Percentiles rank a stretch among this genome's conserved stretches.
Evolutionary conservation across 2,888 invertebrate genomes (phyloP).

Genomic region (Acanthococcus lagerstroemiae): DNA sequence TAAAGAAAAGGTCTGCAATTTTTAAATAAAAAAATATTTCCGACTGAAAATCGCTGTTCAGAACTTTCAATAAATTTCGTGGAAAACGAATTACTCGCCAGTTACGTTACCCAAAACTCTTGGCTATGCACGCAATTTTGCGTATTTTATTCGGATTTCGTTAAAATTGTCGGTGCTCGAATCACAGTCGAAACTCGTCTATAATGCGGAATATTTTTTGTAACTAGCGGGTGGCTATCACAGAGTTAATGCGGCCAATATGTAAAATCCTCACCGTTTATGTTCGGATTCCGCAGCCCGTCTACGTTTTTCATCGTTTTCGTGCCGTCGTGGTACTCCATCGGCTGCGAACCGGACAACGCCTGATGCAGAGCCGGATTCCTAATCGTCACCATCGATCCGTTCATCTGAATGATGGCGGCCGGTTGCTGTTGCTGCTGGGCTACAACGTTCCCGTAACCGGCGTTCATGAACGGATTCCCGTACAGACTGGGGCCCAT

Average conservation of each 20-base stretch:
- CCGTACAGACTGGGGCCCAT: slow-evolving; percentile 4
- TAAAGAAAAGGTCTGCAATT: no score
- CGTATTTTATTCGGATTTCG: no score
- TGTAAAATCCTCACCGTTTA: slow-evolving; percentile 13
- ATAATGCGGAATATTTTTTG: no score
- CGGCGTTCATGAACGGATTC: slow-evolving; percentile 13
- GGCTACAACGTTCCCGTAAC: slow-evolving; percentile 35
- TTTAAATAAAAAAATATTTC: no score
- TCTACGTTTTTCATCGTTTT: slow-evolving; percentile 5
- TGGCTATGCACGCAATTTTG: no score
- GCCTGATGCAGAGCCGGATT: slow-evolving; percentile 47
- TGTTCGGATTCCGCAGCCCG: slow-evolving; percentile 6
- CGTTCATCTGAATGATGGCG: slow-evolving; percentile 56
- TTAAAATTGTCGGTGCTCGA: no score
- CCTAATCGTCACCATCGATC: slow-evolving; percentile 72
- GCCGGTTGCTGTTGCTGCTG: slow-evolving; percentile 19
- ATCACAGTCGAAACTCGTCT: no score
- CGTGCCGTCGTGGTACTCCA: slow-evolving; percentile 9
- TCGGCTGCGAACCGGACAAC: neutral
- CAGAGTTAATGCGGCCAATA: neutral
- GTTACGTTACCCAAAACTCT: no score
- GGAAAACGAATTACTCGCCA: no score
- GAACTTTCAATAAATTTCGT: no score
- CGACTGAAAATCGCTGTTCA: no score
- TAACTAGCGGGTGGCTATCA: no score